Percentiles rank a stretch among this genome's conserved stretches.
These are phyloP conservation scores for Strix occidentalis DNA, from an alignment of 2,797 vertebrate genomes.

Conservation along the genomic window DNA sequence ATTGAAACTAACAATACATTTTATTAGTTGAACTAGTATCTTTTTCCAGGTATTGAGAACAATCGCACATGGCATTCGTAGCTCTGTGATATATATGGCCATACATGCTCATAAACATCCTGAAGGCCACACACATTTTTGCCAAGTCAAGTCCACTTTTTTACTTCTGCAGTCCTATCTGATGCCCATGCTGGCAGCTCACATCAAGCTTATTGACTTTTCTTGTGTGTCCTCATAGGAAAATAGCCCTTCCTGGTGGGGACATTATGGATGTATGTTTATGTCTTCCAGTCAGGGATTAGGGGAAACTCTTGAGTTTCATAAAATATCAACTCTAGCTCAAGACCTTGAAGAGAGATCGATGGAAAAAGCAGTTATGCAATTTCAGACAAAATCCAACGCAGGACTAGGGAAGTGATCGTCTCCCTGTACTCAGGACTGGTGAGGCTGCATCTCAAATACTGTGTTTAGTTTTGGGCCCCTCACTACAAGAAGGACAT, in stretches of 20 bases:
- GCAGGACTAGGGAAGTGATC: not conserved
- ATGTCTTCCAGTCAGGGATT: not conserved
- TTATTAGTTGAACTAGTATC: not conserved
- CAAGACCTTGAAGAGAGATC: not conserved
- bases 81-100: not conserved
- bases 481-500: not conserved
- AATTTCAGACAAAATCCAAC: not conserved
- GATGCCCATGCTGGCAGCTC: not conserved
- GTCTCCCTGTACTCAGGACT: fast-evolving
- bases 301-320: not conserved
- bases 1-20: not conserved
- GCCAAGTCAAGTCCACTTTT: not conserved
- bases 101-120: not conserved
- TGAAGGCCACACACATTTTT: not conserved
- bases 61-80: not conserved
- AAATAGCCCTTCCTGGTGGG: not conserved
- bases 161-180: not conserved
- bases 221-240: not conserved
- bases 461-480: not conserved
- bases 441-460: not conserved
- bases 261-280: not conserved
- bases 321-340: not conserved
- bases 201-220: not conserved
- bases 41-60: not conserved
- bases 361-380: not conserved